A percentile compares a stretch with the other conserved stretches of the same genome.
Evolutionary conservation across 1,140 invertebrate species (phyloP).

Genomic region (Ephestia elutella): DNA sequence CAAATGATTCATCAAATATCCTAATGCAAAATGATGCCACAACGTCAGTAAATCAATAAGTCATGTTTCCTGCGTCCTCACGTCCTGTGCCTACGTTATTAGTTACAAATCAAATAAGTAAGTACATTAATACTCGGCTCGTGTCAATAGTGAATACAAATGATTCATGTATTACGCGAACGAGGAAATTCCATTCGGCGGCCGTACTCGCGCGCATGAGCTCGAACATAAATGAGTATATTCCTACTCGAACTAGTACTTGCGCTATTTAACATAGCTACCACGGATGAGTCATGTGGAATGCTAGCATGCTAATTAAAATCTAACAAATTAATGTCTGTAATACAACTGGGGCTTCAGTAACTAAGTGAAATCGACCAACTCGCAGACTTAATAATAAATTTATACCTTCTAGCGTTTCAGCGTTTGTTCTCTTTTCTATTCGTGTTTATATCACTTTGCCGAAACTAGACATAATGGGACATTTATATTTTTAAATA

Average conservation of each 20-base stretch:
- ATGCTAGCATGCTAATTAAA: constrained; percentile 5
- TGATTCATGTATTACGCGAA: constrained; percentile 58
- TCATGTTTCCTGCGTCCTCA: background rate
- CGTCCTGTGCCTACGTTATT: background rate
- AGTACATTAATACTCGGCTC: background rate
- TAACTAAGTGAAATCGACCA: background rate
- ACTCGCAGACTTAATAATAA: background rate
- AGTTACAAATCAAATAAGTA: background rate
- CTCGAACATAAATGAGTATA: constrained; percentile 17
- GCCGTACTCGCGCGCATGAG: constrained; percentile 20
- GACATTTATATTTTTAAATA: background rate
- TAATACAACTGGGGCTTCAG: background rate
- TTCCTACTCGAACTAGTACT: constrained; percentile 18
- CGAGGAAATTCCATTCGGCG: constrained; percentile 57
- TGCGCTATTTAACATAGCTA: constrained; percentile 4
- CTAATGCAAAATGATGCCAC: background rate
- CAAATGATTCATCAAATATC: background rate
- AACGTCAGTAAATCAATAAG: background rate
- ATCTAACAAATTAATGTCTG: constrained; percentile 2
- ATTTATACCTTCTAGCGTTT: background rate
- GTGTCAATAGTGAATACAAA: constrained; percentile 45
- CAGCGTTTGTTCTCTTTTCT: background rate
- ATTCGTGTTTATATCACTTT: background rate
- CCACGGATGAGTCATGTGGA: background rate
- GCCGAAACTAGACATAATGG: background rate